A percentile compares a stretch with the other conserved stretches of the same genome.
Conservation (phyloP, 2,113 vertebrate genomes). For the Neolamprologus hecqui region DNA sequence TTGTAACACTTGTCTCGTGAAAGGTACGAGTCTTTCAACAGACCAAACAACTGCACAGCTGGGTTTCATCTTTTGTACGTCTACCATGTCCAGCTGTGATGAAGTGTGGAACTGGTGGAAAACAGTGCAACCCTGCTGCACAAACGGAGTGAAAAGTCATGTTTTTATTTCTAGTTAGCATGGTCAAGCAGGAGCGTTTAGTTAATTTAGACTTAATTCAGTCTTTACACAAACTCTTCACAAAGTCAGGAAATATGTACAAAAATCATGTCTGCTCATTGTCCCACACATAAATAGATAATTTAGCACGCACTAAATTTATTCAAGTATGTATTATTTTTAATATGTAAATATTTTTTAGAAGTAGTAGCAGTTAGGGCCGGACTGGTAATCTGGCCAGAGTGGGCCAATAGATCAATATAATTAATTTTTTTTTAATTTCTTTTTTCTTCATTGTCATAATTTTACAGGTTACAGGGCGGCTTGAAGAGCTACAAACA, state of each 20-base stretch:
- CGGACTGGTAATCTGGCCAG: not conserved
- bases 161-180: not conserved
- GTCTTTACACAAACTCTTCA: not conserved
- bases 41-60: not conserved
- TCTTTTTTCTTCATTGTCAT: not conserved
- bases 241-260: not conserved
- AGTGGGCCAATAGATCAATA: not conserved
- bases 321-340: not conserved
- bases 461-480: not conserved
- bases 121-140: not conserved
- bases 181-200: not conserved
- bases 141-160: not conserved
- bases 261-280: not conserved
- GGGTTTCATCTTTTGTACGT: not conserved
- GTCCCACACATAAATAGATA: not conserved
- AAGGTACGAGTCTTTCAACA: not conserved
- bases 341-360: not conserved
- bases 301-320: not conserved
- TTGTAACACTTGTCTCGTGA: not conserved
- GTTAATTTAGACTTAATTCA: not conserved
- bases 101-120: not conserved
- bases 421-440: rapidly evolving
- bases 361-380: not conserved
- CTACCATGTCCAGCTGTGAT: not conserved
- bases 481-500: not conserved